Base-by-base conservation (phyloP, 2,888 invertebrate species). In the Phasia obesa region DNA sequence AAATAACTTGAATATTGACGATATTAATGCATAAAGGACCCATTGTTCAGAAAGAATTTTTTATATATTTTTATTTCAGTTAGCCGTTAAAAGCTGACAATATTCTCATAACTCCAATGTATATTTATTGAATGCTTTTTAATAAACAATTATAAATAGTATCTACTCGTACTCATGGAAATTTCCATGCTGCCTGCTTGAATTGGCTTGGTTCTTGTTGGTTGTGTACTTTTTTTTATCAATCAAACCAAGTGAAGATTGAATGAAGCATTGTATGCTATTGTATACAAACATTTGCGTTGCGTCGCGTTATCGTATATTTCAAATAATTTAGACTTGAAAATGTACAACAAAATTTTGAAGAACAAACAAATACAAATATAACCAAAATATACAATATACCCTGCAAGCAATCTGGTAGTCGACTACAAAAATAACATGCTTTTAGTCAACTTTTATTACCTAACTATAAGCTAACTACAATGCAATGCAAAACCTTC, bases 101-200 rank as follows among this genome's bases (percentile, higher is more conserved):
- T 13, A n/a, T 42, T 42, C 19, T 19, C 6, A 47, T 19, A 7
- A 17, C 5, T 4, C n/a, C 4, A 4, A 17, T 47, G 44, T 47
- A 3, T 47, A 17, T 3, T 19, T 4, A 47, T 47, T 47, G 6
- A 19, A 13, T 47, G 4, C 4, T 42, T 42, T 42, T 42, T 13
- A 13, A 42, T 13, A 42, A 42, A 42, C 38, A 42, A 42, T 42
- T 42, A 23, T 51, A 4, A 13, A 2, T 38, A n/a, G n/a, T n/a
- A n/a, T n/a, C n/a, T n/a, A n/a, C n/a, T n/a, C n/a, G 1, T 31
- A 31, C 31, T 9, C 13, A 17, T 78, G 78, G 82, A 78, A 83
- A 65, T 75, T 83, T 83, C 82, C 82, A 78, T 70, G 70, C 57
- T 51, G 17, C 9, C 49, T 15, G 35, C 6, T 21, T 42, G 19